Evolutionary conservation across 2,113 vertebrate species (phyloP).

Genomic region (Ovibos moschatus): DNA sequence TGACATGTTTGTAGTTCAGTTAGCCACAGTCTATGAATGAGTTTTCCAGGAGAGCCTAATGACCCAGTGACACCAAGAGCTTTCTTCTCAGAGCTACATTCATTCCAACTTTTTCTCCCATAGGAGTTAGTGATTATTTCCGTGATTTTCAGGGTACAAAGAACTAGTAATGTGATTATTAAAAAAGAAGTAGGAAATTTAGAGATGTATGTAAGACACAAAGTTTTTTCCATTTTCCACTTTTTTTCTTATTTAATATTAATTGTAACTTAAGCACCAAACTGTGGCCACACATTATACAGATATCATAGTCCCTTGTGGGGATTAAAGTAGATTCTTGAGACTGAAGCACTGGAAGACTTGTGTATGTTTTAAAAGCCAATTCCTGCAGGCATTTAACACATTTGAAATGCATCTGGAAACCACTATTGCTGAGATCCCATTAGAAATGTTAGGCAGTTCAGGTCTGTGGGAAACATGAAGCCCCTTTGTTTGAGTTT

Average conservation of each 20-base stretch:
- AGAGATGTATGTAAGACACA: conserved; percentile 5
- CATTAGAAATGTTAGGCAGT: conserved; percentile 46
- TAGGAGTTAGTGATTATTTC: background rate
- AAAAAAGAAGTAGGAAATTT: background rate
- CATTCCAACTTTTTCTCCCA: background rate
- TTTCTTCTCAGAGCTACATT: background rate
- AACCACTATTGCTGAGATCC: conserved; percentile 66
- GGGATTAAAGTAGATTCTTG: conserved; percentile 1
- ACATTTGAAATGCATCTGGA: conserved; percentile 71
- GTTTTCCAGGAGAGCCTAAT: background rate
- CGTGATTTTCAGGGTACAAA: background rate
- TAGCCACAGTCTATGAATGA: background rate
- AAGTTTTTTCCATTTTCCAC: conserved; percentile 32
- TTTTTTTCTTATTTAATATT: conserved; percentile 22
- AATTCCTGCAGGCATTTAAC: conserved; percentile 63
- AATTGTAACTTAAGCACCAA: conserved; percentile 44
- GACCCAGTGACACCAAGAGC: background rate
- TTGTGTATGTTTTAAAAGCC: conserved; percentile 29
- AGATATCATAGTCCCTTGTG: conserved; percentile 30
- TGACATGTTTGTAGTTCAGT: background rate
- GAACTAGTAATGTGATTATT: background rate
- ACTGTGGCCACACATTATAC: conserved; percentile 47
- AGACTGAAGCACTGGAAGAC: conserved; percentile 52
- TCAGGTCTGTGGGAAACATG: conserved; percentile 53
- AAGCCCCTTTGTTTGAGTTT: conserved; percentile 66